These are phyloP conservation scores for Porites australiensis DNA, from an alignment of 64 coral and sea anemone species.

Conservation along the genomic window DNA sequence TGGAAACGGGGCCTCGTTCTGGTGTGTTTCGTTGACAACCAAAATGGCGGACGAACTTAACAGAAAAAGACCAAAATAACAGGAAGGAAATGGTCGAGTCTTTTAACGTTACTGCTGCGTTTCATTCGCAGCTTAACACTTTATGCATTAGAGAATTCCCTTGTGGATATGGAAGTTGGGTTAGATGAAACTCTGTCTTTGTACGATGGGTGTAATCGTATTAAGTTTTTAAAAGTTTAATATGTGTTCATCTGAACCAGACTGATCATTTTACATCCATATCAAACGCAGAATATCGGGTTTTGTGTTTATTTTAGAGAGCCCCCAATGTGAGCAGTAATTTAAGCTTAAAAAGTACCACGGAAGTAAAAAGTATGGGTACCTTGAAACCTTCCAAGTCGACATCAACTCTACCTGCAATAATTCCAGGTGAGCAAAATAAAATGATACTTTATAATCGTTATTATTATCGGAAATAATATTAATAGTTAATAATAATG, in stretches of 20 bases:
- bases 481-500: too few species aligned
- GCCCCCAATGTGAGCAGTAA: conserved; percentile 23
- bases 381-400: not conserved
- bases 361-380: not conserved
- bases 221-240: too few species aligned
- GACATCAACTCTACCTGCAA: conserved; percentile 2
- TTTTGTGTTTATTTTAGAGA: not conserved
- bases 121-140: conserved; percentile 85
- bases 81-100: conserved; percentile 36
- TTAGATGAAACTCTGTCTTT: conserved; percentile 10
- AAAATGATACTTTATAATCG: not conserved
- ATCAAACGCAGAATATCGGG: not conserved
- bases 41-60: conserved; percentile 48
- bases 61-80: conserved; percentile 17
- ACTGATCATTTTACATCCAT: too few species aligned
- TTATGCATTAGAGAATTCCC: conserved; percentile 94
- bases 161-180: conserved; percentile 97
- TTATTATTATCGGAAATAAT: too few species aligned
- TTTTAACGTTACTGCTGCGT: conserved; percentile 80
- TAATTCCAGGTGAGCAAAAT: not conserved
- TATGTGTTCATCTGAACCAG: too few species aligned
- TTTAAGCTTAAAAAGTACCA: conserved; percentile 8
- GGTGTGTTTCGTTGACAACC: conserved; percentile 84
- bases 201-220: too few species aligned
- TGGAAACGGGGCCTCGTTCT: conserved; percentile 50